phyloP scores from a whole-genome alignment of 1,140 invertebrate genomes.

The Cotesia glomerata region DNA sequence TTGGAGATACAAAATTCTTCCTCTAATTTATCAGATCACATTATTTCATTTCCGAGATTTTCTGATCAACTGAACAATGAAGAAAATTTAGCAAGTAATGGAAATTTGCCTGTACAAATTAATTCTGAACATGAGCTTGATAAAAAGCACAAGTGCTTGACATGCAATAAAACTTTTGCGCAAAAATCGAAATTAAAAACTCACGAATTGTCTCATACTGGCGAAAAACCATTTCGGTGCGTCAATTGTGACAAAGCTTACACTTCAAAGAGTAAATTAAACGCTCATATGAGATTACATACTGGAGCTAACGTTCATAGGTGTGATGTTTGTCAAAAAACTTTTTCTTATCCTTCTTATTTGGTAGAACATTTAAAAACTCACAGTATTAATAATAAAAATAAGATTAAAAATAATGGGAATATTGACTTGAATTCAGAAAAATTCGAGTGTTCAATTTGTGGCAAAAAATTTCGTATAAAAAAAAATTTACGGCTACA shows the following conservation, averaged over 20 bases:
- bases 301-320: conserved; percentile 53
- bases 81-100: neutral
- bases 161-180: conserved; percentile 56
- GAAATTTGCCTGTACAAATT: conserved; percentile 25
- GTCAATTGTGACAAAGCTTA: conserved; percentile 53
- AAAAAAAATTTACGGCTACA: conserved; percentile 54
- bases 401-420: neutral
- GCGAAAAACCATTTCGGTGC: conserved; percentile 54
- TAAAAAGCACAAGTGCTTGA: conserved; percentile 54
- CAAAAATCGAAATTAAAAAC: conserved; percentile 59
- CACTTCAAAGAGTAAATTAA: conserved; percentile 57
- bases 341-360: conserved; percentile 59
- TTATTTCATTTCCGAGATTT: conserved; percentile 16
- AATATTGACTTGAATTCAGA: conserved; percentile 3
- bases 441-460: conserved; percentile 50
- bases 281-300: conserved; percentile 56
- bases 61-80: neutral
- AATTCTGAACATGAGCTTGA: neutral
- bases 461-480: conserved; percentile 52
- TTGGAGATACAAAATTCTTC: neutral
- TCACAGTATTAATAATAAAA: conserved; percentile 39
- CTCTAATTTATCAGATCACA: conserved; percentile 15
- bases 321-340: conserved; percentile 58
- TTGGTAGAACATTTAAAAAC: conserved; percentile 55
- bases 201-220: conserved; percentile 54